Base-by-base conservation (phyloP, 2,113 vertebrate genomes). In the Galeopterus variegatus region DNA sequence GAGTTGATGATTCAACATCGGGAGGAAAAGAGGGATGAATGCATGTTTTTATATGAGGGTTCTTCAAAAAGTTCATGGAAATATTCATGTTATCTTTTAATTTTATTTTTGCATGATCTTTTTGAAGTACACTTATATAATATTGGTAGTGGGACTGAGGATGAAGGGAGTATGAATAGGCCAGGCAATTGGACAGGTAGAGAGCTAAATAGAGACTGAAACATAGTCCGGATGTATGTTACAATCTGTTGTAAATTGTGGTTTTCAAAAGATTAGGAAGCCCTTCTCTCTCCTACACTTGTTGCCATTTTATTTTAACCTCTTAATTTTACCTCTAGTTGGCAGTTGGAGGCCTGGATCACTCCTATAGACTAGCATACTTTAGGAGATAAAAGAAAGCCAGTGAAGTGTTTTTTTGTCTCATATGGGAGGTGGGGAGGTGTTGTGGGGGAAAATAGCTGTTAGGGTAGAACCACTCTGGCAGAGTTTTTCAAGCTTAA, bases 211-310 rank as follows among this genome's bases (percentile, higher is more conserved):
- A 64, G 19, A 4, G 60, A 17, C 41, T 48, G 73, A 88, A 85
- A 73, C 31, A 31, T 19, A 33, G 13, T 86, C 28, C 4, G 5
- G 60, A 50, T 76, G 23, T 76, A 6, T 92, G 45, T 81, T 86
- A 13, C 21, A n/a, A 58, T 85, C 62, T 83, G 23, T 62, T 88
- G 54, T 79, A 50, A 85, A 79, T 41, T 81, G 14, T 93, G 50
- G 31, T 82, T 95, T 96, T 93, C 45, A 82, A 45, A 92, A 72
- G 72, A 45, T 89, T 83, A 77, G 28, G 62, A 88, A 85, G 10
- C 8, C 48, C 45, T 70, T 67, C 33, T 14, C 65, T 91, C 56
- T 62, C 2, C 60, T 90, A 13, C 72, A 13, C 72, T 94, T 33
- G 75, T 7, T 62, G 50, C 8, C 23, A 33, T 58, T 83, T 94